Conservation (phyloP, 2,888 invertebrate species). For the Aspidiotus destructor region DNA sequence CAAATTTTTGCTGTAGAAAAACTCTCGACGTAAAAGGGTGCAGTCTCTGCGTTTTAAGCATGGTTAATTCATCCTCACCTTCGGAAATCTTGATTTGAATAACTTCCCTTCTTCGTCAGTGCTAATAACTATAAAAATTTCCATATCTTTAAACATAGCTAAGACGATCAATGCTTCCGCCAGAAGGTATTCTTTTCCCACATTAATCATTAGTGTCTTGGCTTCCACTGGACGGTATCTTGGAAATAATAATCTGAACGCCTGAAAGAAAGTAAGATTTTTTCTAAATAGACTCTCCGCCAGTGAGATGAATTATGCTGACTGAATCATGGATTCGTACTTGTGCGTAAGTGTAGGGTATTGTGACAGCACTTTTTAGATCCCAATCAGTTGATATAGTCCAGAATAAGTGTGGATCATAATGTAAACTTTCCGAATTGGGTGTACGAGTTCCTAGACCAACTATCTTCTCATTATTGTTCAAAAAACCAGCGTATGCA, state of each 20-base stretch:
- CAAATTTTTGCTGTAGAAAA: too few relatives aligned
- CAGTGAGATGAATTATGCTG: neutral
- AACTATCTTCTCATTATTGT: conserved; percentile 13
- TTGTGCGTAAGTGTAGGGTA: conserved; percentile 13
- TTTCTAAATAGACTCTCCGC: neutral
- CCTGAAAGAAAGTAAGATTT: conserved; percentile 22
- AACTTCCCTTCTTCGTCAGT: conserved; percentile 20
- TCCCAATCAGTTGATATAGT: conserved; percentile 15
- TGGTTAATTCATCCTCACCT: conserved; percentile 17
- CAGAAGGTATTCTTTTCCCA: conserved; percentile 17
- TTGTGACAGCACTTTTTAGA: conserved; percentile 15
- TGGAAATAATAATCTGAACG: conserved; percentile 22
- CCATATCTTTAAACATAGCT: conserved; percentile 17
- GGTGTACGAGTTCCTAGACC: conserved; percentile 10
- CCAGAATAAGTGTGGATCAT: conserved; percentile 17
- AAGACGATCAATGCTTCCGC: conserved; percentile 27
- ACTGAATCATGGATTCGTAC: neutral
- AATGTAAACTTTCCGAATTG: too few relatives aligned
- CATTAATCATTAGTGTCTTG: neutral
- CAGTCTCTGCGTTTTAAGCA: too few relatives aligned
- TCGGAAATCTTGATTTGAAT: conserved; percentile 30
- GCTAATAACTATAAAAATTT: conserved; percentile 26
- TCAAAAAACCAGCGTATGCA: conserved; percentile 2
- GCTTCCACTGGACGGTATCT: neutral
- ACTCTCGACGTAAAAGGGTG: too few relatives aligned